Base-by-base conservation (phyloP, 2,888 invertebrate species). In the Pimpla rufipes region DNA sequence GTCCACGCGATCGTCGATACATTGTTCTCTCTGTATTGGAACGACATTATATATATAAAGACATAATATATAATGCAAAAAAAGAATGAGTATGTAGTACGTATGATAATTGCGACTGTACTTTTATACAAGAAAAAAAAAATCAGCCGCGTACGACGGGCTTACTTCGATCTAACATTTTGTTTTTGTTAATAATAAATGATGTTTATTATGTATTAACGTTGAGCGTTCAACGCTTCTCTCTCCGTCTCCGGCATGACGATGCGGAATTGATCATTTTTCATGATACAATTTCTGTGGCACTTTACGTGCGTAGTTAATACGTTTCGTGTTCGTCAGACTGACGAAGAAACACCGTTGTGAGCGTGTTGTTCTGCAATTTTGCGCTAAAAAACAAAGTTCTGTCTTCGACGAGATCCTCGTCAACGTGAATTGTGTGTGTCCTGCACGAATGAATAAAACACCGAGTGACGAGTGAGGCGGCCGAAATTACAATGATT, bases 151-250 rank as follows among this genome's bases (percentile, higher is more conserved):
- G 87, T 87, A 86, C 88, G 87, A 85, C 85, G 84, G 87, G 86
- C 85, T 87, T 87, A 86, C 81, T 90, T 88, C 87, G 83, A 89
- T 86, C 88, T 88, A 88, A 89, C 87, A 87, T 90, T 89, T 88
- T 88, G 86, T 90, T 90, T 91, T 91, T 90, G 90, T 91, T 91
- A 91, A 88, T 79, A 91, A 91, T 90, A 91, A 91, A 92, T 88
- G 70, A 90, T 90, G 88, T 91, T 91, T 92, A 91, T 90, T 90
- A 89, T 87, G 90, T 89, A 83, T 47, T 40, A 11, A 78, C 42
- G 40, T 55, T 21, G 40, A 23, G 55, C 42, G 29, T 55, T 42
- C 35, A 21, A 21, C 37, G 11, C 18, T 75, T 62, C 71, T 67
- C 23, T 16, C 6, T 64, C 18, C 13, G 23, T 57, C 3, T 62